Conservation (phyloP, 2,888 invertebrate species). For the Caenorhabditis plicata region DNA sequence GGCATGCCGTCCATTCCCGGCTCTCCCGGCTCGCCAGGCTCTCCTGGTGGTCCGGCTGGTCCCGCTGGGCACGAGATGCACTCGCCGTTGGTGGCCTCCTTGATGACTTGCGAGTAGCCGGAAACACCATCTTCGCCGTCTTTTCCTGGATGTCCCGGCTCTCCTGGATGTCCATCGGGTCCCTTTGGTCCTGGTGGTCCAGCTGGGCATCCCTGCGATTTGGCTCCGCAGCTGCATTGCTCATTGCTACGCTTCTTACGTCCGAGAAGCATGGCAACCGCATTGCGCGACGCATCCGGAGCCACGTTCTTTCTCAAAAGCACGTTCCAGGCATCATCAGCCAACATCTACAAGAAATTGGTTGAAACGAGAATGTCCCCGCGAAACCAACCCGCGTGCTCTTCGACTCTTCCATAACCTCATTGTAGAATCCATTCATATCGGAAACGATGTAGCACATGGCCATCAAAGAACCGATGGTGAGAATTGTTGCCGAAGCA, state of each 20-base stretch:
- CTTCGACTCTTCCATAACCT: constrained; percentile 30
- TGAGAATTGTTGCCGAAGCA: constrained; percentile 30
- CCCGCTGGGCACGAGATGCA: constrained; percentile 31
- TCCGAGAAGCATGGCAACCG: constrained; percentile 21
- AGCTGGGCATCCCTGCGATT: constrained; percentile 28
- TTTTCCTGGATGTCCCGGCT: constrained; percentile 17
- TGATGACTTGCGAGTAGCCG: constrained; percentile 12
- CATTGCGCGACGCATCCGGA: constrained; percentile 11
- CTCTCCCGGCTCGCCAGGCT: constrained; percentile 28
- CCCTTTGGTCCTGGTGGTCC: constrained; percentile 37
- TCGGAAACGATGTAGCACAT: constrained; percentile 30
- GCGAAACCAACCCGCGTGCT: constrained; percentile 16
- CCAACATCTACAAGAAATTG: too few species aligned
- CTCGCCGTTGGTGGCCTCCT: constrained; percentile 14
- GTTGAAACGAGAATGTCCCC: too few species aligned
- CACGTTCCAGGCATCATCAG: constrained; percentile 35
- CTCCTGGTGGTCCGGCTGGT: constrained; percentile 33
- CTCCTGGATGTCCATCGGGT: constrained; percentile 31
- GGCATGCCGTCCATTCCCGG: constrained; percentile 16
- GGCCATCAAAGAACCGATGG: constrained; percentile 26
- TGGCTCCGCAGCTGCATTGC: constrained; percentile 31
- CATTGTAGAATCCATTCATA: constrained; percentile 32
- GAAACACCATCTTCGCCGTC: constrained; percentile 12
- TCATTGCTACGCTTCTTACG: constrained; percentile 18
- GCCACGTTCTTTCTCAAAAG: constrained; percentile 28